Evolutionary conservation across 2,113 vertebrate genomes (phyloP), one percentile per base, ranked within the genome.

Genomic region (Ascaphus truei): DNA sequence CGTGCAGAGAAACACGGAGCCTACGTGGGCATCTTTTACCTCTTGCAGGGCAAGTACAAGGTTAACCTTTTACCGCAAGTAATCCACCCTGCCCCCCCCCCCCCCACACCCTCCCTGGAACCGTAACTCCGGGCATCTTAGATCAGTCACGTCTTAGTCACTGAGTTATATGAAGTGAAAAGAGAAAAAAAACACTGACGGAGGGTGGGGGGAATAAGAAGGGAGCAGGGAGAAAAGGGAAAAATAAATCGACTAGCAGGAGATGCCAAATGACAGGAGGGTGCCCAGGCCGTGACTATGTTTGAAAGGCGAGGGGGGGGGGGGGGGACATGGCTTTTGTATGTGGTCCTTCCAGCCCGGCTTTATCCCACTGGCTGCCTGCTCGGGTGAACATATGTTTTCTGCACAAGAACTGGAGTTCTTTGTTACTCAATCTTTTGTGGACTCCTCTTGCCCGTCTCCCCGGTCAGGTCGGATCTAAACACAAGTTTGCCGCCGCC

Each of bases 81-180:
- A 68, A 50, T 68, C 66, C 57, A 67, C 47, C 53, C 27, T 51
- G 45, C 23, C 45, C 22, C 18, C 30, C 52, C 29, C 61, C 41
- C 31, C 10, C 18, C 52, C 30, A 37, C 29, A 43, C 41, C 31
- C 10, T 13, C 52, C 25, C 56, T 30, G 43, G 45, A 69, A 55
- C 47, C 25, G 29, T 61, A 71, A 61, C 56, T 60, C 45, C 23
- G 33, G 15, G 45, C 56, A 88, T 83, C 79, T 83, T 75, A 72
- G 85, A 90, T 86, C 85, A 79, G 84, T 79, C 87, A 86, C 88
- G 83, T 81, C 81, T 71, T 71, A 84, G 89, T 92, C 43, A 92
- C 86, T 91, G 90, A 89, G 92, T 93, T 95, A 95, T 91, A 95
- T 93, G 93, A 96, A 96, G 93, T 97, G 94, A 94, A 94, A 96